Percentiles rank a stretch among this genome's conserved stretches.
phyloP scores from a whole-genome alignment of 2,113 vertebrate genomes.

The Gambusia holbrooki region DNA sequence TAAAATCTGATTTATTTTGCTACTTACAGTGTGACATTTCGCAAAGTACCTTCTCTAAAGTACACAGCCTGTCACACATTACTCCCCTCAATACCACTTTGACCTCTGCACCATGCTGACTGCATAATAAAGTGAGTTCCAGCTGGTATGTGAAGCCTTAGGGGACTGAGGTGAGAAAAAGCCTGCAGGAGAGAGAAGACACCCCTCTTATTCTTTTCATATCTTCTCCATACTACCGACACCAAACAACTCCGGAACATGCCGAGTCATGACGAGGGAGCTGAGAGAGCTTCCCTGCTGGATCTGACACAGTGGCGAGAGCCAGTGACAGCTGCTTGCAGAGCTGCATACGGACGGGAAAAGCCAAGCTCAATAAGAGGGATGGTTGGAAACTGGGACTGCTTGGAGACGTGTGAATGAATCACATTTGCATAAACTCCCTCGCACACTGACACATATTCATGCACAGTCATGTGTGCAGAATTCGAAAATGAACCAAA shows the following conservation, averaged over 20 bases:
- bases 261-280: conserved; percentile 54
- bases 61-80: conserved; percentile 33
- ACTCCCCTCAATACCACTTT: conserved; percentile 29
- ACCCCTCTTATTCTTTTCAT: not conserved
- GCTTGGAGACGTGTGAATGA: conserved; percentile 44
- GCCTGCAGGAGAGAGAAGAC: conserved; percentile 42
- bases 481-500: not conserved
- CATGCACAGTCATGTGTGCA: conserved; percentile 16
- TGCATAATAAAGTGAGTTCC: conserved; percentile 69
- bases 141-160: conserved; percentile 67
- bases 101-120: conserved; percentile 58
- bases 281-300: conserved; percentile 41
- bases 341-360: conserved; percentile 8
- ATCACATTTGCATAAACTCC: conserved; percentile 32
- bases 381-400: conserved; percentile 21
- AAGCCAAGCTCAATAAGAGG: conserved; percentile 39
- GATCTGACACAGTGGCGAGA: conserved; percentile 37
- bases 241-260: conserved; percentile 24
- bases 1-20: not conserved
- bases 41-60: conserved; percentile 37
- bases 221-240: conserved; percentile 14
- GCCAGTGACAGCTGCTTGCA: not conserved
- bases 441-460: conserved; percentile 16
- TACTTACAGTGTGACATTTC: conserved; percentile 6
- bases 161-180: conserved; percentile 69